Evolutionary conservation across 2,797 vertebrate genomes (phyloP).

Genomic region (Hypotaenidia okinawae): DNA sequence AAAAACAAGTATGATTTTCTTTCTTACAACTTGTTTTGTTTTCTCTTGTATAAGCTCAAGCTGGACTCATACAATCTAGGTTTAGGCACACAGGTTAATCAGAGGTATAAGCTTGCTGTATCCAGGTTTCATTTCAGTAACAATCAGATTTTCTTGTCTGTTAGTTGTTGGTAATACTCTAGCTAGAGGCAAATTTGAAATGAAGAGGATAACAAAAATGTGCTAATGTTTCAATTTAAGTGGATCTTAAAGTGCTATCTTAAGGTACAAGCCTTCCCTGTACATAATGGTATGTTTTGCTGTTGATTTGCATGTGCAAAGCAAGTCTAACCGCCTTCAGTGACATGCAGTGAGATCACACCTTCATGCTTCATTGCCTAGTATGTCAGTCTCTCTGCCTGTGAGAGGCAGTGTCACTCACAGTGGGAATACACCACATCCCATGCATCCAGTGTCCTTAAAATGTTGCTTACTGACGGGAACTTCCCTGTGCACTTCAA

Average conservation of each 20-base stretch:
- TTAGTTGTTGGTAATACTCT: neutral
- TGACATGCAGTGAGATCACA: neutral
- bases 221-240: neutral
- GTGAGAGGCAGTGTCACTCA: rapidly evolving
- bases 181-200: neutral
- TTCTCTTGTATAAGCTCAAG: neutral
- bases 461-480: neutral
- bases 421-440: neutral
- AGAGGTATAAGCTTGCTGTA: neutral
- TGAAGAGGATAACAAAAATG: neutral
- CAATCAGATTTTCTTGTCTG: neutral
- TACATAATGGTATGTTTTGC: neutral
- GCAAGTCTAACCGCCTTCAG: neutral
- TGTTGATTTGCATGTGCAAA: neutral
- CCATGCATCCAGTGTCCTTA: neutral
- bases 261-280: neutral
- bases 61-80: neutral
- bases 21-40: neutral
- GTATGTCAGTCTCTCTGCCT: neutral
- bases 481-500: neutral
- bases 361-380: neutral
- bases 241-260: neutral
- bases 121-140: neutral
- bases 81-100: neutral
- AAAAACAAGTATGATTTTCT: neutral